Evolutionary conservation across 2,113 vertebrate genomes (phyloP).

Genomic region (Noturus placidus): DNA sequence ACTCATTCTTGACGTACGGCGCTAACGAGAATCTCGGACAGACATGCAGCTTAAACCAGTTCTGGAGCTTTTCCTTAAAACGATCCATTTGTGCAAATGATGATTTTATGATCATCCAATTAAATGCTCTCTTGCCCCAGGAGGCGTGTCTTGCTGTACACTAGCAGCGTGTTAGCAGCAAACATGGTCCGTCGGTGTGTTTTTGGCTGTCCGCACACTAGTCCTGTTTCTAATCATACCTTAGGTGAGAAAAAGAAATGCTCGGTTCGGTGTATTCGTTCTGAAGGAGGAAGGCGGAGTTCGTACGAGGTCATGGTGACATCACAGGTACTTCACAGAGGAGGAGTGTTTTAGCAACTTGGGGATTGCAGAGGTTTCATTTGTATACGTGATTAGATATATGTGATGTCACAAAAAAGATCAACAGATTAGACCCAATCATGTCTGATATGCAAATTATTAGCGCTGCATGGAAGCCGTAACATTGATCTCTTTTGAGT

Average conservation of each 20-base stretch:
- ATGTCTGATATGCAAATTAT: neutral
- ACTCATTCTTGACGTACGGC: neutral
- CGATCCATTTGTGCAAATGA: neutral
- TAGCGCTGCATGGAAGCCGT: too few species aligned
- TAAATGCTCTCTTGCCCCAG: neutral
- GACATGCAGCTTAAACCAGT: neutral
- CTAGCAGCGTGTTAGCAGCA: neutral
- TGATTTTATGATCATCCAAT: neutral
- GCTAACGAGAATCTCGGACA: neutral
- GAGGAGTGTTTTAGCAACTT: neutral
- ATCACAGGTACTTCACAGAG: neutral
- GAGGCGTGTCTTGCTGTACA: neutral
- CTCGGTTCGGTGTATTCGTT: neutral
- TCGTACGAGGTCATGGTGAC: neutral
- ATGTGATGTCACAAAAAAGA: neutral
- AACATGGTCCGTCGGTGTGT: neutral
- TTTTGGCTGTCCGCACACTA: neutral
- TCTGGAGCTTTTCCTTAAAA: neutral
- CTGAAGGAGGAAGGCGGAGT: neutral
- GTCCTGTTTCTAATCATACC: neutral
- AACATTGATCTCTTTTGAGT: too few species aligned
- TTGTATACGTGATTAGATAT: neutral
- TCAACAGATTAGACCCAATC: neutral
- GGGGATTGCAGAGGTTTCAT: neutral
- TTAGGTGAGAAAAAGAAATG: neutral